These are phyloP conservation scores for Lysandra bellargus DNA, from an alignment of 2,888 invertebrate species.

Conservation along the genomic window DNA sequence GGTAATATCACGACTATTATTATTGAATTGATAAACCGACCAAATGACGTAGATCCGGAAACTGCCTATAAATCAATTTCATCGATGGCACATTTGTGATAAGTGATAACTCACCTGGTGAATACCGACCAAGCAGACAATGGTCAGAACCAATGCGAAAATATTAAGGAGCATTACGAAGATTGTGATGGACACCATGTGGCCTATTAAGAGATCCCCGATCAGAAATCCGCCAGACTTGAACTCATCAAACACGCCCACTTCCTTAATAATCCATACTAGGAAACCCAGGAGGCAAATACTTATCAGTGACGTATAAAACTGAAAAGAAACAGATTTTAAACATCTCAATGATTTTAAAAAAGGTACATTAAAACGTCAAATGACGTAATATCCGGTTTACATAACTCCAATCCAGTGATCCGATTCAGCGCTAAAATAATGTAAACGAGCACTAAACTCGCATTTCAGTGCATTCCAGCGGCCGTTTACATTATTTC, in stretches of 20 bases:
- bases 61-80: no score
- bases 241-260: neutral
- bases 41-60: no score
- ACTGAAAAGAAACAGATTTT: neutral
- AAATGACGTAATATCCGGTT: no score
- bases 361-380: neutral
- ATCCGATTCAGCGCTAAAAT: no score
- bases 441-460: no score
- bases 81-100: no score
- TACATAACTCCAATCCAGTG: no score
- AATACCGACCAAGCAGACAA: conserved; percentile 15
- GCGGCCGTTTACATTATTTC: no score
- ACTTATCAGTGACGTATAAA: neutral
- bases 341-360: neutral
- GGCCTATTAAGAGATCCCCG: neutral
- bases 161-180: neutral
- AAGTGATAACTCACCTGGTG: conserved; percentile 1
- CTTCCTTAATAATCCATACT: neutral
- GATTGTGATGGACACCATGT: neutral
- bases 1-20: no score
- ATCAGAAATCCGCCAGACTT: neutral
- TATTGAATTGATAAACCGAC: no score
- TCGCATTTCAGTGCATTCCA: no score
- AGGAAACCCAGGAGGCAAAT: neutral
- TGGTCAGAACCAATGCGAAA: neutral